Evolutionary conservation across 2,888 invertebrate species (phyloP).

Genomic region (Sarcophaga carnaria): DNA sequence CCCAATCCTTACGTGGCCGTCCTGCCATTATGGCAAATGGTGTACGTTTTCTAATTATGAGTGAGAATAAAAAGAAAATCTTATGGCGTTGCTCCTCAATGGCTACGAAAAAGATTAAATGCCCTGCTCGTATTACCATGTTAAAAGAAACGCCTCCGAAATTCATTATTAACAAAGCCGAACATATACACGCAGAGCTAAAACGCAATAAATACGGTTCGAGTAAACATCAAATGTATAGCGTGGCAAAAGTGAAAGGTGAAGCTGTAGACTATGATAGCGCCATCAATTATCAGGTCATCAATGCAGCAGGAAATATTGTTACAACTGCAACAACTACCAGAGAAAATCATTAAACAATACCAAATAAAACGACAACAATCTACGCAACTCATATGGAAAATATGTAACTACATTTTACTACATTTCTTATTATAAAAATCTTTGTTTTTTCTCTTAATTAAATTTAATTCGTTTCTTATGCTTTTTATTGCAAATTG

Average conservation of each 20-base stretch:
- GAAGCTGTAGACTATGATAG: constrained; percentile 68
- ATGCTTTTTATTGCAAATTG: too few species aligned
- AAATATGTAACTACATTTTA: too few species aligned
- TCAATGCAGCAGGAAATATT: constrained; percentile 55
- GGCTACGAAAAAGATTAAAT: constrained; percentile 82
- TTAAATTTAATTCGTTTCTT: too few species aligned
- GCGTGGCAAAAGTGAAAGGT: constrained; percentile 35
- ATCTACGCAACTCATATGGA: constrained; percentile 14
- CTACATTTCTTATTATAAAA: too few species aligned
- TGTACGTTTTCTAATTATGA: constrained; percentile 82
- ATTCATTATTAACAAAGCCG: constrained; percentile 80
- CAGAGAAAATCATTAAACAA: background rate
- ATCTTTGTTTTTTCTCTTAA: too few species aligned
- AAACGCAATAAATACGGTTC: constrained; percentile 81
- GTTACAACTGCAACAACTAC: constrained; percentile 9
- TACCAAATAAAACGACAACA: background rate
- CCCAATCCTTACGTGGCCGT: constrained; percentile 80
- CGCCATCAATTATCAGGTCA: constrained; percentile 73
- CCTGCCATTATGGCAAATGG: constrained; percentile 82
- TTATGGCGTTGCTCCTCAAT: constrained; percentile 82
- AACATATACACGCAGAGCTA: constrained; percentile 81
- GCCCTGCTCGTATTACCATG: constrained; percentile 81
- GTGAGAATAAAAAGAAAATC: constrained; percentile 81
- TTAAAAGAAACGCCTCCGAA: constrained; percentile 81
- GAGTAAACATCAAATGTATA: constrained; percentile 73